Base-by-base conservation (phyloP, 2,888 invertebrate species). In the Papilio gigon region DNA sequence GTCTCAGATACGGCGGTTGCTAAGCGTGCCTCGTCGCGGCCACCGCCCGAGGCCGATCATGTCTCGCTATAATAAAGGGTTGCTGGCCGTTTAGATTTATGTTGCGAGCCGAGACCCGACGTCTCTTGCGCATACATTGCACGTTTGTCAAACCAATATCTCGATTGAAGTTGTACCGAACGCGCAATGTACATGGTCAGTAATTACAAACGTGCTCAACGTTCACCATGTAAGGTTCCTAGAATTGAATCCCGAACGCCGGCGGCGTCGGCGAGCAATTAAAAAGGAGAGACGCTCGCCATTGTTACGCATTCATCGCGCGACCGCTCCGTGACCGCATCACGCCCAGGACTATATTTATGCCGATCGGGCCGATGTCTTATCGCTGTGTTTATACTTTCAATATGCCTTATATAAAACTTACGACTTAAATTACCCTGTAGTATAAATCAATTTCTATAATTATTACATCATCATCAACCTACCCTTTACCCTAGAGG, bases 61-160 rank as follows among this genome's bases (percentile, higher is more conserved):
- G 91, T 86, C 90, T 87, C 80, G 84, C 81, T 83, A 82, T 90
- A 91, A 91, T 90, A 88, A 89, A 89, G 90, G 90, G 88, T 84
- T 89, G 86, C 80, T 84, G 86, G 84, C 76, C 80, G 73, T 81
- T 83, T 80, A 87, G 87, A 90, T 91, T 90, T 91, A 90, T 90
- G 79, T 84, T 65, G 74, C 71, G 76, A 74, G 76, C 76, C 78
- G 74, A 80, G 80, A 81, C 82, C 80, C 83, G 84, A 81, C 84
- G 83, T 80, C 79, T 80, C 79, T 80, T 81, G 82, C 81, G 84
- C 83, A 79, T 76, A 78, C 83, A 81, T 78, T 84, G 59, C 37
- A 81, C 83, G 86, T 86, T 88, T 89, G 89, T 89, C 88, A 85
- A 87, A 86, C 86, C 79, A 86, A 82, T 84, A 88, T 85, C 84